Evolutionary conservation across 2,888 invertebrate species (phyloP), one percentile per base, ranked within the genome.

Genomic region (Exephanes ischioxanthus): DNA sequence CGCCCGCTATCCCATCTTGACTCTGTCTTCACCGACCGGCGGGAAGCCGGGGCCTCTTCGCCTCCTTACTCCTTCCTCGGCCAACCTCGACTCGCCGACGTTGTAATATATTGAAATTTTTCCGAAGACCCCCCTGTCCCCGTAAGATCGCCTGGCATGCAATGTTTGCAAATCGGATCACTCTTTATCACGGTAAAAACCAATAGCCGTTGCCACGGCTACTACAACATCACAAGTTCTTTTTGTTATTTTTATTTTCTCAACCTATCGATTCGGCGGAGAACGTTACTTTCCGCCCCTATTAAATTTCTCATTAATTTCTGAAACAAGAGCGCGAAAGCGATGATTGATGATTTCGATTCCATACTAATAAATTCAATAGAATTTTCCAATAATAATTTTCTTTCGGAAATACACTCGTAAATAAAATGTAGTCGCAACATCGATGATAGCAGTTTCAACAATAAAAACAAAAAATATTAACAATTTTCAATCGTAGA

Each of bases 151-250:
- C 80, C 53, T 73, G 77, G 82, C 85, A 86, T 80, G 85, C 85
- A 86, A 86, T 86, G 83, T 83, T 86, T 86, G 83, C 83, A 86
- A 83, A 86, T 83, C 85, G 83, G 83, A 83, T 86, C 79, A 85
- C 85, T 76, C 76, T 79, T 82, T 82, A 85, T 85, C 83, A 86
- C 80, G 70, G 80, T 37, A 41, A 77, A 78, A 83, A 61, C 58
- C 82, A 77, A 71, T 82, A 80, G 61, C 53, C 53, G 67, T 72
- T 67, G 45, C 84, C 51, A 72, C 61, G 51, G 51, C 45, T 55
- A 22, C 77, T 45, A 53, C 30, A 33, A 58, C 48, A 22, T 33
- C 19, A 19, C 45, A 14, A 19, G 11, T 37, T n/a, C 61, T 51
- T 58, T 75, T 61, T 55, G 26, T 22, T 11, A 19, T 37, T 58